Percentiles rank a stretch among this genome's conserved stretches.
These are phyloP conservation scores for Trinectes maculatus DNA, from an alignment of 2,113 vertebrate species.

Conservation along the genomic window DNA sequence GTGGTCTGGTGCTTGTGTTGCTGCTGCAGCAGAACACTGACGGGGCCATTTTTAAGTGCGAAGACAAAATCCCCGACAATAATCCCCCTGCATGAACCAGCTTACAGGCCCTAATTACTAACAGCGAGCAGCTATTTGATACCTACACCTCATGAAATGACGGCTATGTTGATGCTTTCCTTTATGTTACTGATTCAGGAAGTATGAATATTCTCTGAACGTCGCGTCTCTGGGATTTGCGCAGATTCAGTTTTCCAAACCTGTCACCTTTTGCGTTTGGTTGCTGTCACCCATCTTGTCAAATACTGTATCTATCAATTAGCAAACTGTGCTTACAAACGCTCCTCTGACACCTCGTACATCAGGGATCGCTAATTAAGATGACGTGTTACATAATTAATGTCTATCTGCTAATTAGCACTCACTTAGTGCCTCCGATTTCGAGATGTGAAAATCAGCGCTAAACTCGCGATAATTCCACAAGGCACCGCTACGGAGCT, in stretches of 20 bases:
- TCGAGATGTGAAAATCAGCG: conserved; percentile 68
- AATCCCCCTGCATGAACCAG: conserved; percentile 42
- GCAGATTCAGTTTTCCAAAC: neutral
- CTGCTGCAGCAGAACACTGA: conserved; percentile 28
- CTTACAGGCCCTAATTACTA: conserved; percentile 46
- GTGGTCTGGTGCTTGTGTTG: conserved; percentile 36
- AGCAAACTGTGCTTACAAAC: conserved; percentile 76
- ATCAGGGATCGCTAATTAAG: conserved; percentile 81
- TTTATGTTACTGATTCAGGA: no score
- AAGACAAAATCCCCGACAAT: conserved; percentile 33
- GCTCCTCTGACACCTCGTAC: conserved; percentile 72
- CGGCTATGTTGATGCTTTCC: conserved; percentile 14
- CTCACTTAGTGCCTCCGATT: conserved; percentile 72
- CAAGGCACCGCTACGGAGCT: conserved; percentile 12
- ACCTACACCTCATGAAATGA: conserved; percentile 30
- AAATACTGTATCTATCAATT: conserved; percentile 70
- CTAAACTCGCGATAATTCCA: conserved; percentile 67
- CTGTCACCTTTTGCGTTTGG: conserved; percentile 30
- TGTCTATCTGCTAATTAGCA: conserved; percentile 79
- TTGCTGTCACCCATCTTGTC: conserved; percentile 58
- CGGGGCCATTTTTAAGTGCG: conserved; percentile 37
- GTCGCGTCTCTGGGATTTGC: no score
- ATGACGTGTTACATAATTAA: conserved; percentile 83
- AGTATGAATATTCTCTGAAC: no score
- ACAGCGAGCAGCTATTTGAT: conserved; percentile 34